Conservation (phyloP, 2,888 invertebrate species). For the Drosophila rellima region DNA sequence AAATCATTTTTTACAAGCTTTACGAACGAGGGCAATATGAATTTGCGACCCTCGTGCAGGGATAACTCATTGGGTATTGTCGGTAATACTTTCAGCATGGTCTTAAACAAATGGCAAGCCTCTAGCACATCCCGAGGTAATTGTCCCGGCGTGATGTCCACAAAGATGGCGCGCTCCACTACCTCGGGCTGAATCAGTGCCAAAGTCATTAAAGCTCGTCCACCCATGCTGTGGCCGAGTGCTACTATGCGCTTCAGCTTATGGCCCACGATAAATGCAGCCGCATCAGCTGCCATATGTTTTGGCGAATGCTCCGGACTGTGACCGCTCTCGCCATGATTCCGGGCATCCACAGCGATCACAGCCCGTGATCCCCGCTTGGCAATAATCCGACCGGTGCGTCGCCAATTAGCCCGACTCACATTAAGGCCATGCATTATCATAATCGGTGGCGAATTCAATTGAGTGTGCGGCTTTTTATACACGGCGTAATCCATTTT, state of each 20-base stretch:
- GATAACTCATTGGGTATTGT: conserved; percentile 24
- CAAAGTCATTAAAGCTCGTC: conserved; percentile 49
- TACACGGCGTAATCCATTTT: conserved; percentile 36
- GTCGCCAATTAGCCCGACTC: conserved; percentile 31
- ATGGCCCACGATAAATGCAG: conserved; percentile 19
- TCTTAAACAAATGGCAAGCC: conserved; percentile 22
- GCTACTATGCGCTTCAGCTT: conserved; percentile 37
- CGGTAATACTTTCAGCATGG: conserved; percentile 21
- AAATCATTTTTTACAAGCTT: neutral
- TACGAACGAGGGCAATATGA: conserved; percentile 8
- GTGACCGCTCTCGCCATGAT: conserved; percentile 46
- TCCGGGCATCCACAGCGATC: conserved; percentile 43
- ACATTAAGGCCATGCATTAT: conserved; percentile 46
- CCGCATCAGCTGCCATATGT: conserved; percentile 48
- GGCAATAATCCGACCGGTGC: conserved; percentile 22
- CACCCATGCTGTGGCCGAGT: conserved; percentile 51
- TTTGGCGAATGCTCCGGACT: conserved; percentile 11
- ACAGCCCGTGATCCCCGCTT: conserved; percentile 30
- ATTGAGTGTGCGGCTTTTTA: conserved; percentile 27
- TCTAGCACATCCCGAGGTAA: conserved; percentile 13
- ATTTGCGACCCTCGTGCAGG: conserved; percentile 24
- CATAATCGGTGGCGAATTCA: conserved; percentile 37
- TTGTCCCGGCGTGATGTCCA: conserved; percentile 46
- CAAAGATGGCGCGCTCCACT: conserved; percentile 46
- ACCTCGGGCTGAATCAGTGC: conserved; percentile 41